Base-by-base conservation (phyloP, 2,113 vertebrate species). In the Coptodon bakossiorum region DNA sequence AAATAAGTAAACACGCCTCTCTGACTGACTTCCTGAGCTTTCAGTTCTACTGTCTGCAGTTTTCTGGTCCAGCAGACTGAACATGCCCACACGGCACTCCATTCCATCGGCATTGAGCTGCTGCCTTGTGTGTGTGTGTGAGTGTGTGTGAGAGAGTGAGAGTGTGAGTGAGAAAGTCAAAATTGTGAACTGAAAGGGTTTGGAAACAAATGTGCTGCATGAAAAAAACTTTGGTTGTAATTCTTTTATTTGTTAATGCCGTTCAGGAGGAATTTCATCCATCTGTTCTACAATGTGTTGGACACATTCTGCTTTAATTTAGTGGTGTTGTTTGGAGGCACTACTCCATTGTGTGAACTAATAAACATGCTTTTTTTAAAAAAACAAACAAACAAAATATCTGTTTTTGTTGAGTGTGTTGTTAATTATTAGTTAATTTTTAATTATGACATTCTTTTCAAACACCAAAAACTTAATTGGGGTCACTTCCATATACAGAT, bases 1-100 rank as follows among this genome's bases (percentile, higher is more conserved):
- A 99, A 99, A 96, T 99, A 88, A 94, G 97, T 97, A 92, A 57
- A 73, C 48, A 11, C n/a, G 12, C 80, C 76, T 78, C 40, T 88
- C 56, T 38, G 73, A 88, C 68, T 80, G 84, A 88, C 78, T 90
- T 84, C 54, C 27, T 88, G 50, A 56, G 52, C 73, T 89, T 85
- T 43, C 82, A 82, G 82, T 73, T 66, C 63, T 54, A 81, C 83
- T 48, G 8, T 78, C 83, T 56, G 36, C 79, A 84, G 81, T 63
- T 68, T 66, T 86, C 71, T 78, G 61, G 45, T 84, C 66, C 52
- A 48, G 85, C 88, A 88, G 90, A 89, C 92, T 88, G 81, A 84
- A 86, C 81, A 76, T 50, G 84, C 89, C 84, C 84, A 53, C 40
- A 80, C 80, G 50, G 68, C 83, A 83, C 88, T 82, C 89, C 88